Conservation (phyloP, 1,140 invertebrate species). For the Anastrepha obliqua region DNA sequence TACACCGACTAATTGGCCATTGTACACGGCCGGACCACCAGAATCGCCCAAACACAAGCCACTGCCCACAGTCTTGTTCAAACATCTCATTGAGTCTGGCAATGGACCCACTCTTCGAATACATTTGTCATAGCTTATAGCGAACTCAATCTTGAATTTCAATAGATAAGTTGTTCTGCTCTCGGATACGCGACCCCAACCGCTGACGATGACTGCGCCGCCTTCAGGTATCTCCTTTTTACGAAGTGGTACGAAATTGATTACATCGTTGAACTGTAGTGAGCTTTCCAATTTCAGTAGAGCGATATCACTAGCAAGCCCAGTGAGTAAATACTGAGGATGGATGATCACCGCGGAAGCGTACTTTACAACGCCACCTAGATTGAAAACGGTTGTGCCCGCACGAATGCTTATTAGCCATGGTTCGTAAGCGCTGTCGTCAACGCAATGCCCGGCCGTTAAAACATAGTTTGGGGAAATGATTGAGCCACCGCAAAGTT, state of each 20-base stretch:
- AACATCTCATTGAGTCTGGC: constrained; percentile 62
- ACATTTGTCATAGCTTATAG: constrained; percentile 58
- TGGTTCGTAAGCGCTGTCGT: neutral
- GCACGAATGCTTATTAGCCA: constrained; percentile 58
- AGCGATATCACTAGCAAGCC: constrained; percentile 74
- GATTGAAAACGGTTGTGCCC: constrained; percentile 58
- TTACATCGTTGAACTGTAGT: constrained; percentile 64
- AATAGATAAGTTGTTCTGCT: constrained; percentile 56
- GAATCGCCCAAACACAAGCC: constrained; percentile 68
- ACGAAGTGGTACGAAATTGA: constrained; percentile 68
- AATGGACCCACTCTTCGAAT: constrained; percentile 32
- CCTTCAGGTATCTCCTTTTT: constrained; percentile 62
- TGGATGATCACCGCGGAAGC: constrained; percentile 68
- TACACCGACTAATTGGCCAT: constrained; percentile 67
- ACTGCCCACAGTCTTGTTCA: constrained; percentile 63
- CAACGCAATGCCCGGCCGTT: constrained; percentile 50
- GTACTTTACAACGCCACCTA: constrained; percentile 55
- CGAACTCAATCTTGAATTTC: constrained; percentile 58
- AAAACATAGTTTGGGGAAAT: constrained; percentile 31
- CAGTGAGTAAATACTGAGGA: constrained; percentile 61
- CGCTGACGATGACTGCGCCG: constrained; percentile 68
- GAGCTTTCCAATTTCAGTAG: constrained; percentile 72
- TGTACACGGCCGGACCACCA: constrained; percentile 66
- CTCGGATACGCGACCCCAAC: constrained; percentile 75
- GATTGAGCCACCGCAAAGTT: constrained; percentile 32